Evolutionary conservation across 2,888 invertebrate genomes (phyloP).

Genomic region (Tetragonisca angustula): DNA sequence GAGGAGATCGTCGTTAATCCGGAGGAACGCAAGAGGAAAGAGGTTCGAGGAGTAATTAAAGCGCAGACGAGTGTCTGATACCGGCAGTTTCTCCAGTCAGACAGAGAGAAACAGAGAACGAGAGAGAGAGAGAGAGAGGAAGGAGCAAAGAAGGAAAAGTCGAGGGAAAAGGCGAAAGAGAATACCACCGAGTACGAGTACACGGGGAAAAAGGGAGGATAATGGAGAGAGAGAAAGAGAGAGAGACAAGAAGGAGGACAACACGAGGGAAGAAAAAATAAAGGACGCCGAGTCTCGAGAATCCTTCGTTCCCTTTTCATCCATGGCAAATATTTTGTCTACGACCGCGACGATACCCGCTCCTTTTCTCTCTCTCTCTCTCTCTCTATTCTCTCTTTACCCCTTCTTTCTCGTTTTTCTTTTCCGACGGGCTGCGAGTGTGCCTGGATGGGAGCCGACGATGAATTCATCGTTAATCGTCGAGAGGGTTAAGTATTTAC

Average conservation of each 20-base stretch:
- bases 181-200: neutral
- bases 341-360: conserved; percentile 49
- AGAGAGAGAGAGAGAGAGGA: neutral
- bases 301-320: conserved; percentile 35
- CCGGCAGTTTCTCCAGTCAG: conserved; percentile 22
- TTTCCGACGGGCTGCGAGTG: neutral
- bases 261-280: neutral
- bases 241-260: conserved; percentile 1
- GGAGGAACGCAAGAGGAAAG: conserved; percentile 52
- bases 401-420: too few species aligned
- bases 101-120: conserved; percentile 12
- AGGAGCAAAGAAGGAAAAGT: neutral
- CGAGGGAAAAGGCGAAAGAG: conserved; percentile 6
- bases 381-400: too few species aligned
- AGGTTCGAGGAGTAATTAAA: conserved; percentile 66
- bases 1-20: conserved; percentile 62
- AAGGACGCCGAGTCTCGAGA: conserved; percentile 3
- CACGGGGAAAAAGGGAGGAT: conserved; percentile 3
- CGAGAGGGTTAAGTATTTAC: conserved; percentile 47
- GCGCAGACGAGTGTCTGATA: conserved; percentile 63
- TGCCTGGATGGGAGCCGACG: conserved; percentile 32
- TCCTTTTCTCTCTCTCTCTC: neutral
- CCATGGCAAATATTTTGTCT: conserved; percentile 53
- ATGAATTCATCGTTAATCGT: conserved; percentile 64
- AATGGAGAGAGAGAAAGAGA: conserved; percentile 8